Conservation (phyloP, 2,888 invertebrate genomes). For the Athetis lepigone region DNA sequence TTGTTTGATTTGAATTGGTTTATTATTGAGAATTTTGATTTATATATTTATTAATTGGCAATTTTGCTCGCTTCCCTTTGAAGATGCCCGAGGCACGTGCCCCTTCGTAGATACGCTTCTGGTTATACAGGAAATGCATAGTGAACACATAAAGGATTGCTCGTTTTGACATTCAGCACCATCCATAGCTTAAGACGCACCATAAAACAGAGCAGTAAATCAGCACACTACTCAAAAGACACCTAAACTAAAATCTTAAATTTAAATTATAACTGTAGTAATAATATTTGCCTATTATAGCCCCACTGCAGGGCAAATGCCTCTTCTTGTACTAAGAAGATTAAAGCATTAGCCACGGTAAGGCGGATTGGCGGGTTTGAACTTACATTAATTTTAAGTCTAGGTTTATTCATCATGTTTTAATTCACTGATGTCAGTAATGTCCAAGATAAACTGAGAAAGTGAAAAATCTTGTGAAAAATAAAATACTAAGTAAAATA, state of each 20-base stretch:
- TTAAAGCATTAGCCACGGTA: not conserved
- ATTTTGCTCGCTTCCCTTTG: no score
- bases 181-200: not conserved
- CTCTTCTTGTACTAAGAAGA: not conserved
- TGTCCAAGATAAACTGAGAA: not conserved
- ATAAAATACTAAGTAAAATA: no score
- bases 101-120: not conserved
- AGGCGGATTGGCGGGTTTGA: not conserved
- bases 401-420: not conserved
- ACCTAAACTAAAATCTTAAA: not conserved
- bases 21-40: no score
- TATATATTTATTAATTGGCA: no score
- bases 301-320: not conserved
- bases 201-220: slow-evolving; percentile 26
- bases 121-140: slow-evolving; percentile 25
- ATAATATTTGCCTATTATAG: not conserved
- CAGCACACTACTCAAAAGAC: slow-evolving; percentile 19
- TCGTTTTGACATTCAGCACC: slow-evolving; percentile 21
- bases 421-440: not conserved
- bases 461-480: no score
- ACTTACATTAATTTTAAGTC: not conserved
- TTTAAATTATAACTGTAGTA: not conserved
- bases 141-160: slow-evolving; percentile 14
- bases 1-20: no score
- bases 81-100: no score